Base-by-base conservation (phyloP, 2,888 invertebrate genomes). In the Blera fallax region DNA sequence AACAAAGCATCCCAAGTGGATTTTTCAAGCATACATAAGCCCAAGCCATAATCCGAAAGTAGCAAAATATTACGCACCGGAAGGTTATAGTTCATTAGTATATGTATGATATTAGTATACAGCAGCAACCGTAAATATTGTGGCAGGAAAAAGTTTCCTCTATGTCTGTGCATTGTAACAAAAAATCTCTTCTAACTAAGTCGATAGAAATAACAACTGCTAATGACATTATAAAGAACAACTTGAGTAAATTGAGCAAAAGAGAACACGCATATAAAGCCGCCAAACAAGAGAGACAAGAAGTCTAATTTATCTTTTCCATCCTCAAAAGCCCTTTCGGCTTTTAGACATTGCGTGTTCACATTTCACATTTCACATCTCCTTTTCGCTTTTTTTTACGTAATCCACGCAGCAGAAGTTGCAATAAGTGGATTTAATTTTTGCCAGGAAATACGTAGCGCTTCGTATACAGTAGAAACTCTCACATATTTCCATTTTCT, bases 221-320 rank as follows among this genome's bases (percentile, higher is more conserved):
- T 56, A 56, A 56, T 32, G 56, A 56, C 56, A 56, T 56, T 56
- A 56, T 14, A 32, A 56, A 29, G 32, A 32, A 56, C 29, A 56
- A 32, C 11, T 34, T 34, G 56, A 56, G 56, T 56, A 56, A 34
- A 56, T 56, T 10, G 18, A 18, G 56, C 18, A 16, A 56, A 24
- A 8, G 48, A 48, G 48, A 54, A n/a, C 14, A 54, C n/a, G 14
- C 54, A 54, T 27, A 24, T 4, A 56, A 56, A 56, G 54, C 32
- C 56, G 34, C 32, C 18, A 21, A 21, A 45, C 10, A 10, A 3
- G 21, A 21, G 48, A 48, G 21, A 48, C 56, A 56, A 56, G 34
- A 34, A 56, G 29, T 34, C 34, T 56, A 60, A 60, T 60, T 60
- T 60, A 40, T 37, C 5, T 60, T 14, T 8, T 7, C 3, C 11